Evolutionary conservation across 2,113 vertebrate species (phyloP).

Genomic region (Australoheros scitulus): DNA sequence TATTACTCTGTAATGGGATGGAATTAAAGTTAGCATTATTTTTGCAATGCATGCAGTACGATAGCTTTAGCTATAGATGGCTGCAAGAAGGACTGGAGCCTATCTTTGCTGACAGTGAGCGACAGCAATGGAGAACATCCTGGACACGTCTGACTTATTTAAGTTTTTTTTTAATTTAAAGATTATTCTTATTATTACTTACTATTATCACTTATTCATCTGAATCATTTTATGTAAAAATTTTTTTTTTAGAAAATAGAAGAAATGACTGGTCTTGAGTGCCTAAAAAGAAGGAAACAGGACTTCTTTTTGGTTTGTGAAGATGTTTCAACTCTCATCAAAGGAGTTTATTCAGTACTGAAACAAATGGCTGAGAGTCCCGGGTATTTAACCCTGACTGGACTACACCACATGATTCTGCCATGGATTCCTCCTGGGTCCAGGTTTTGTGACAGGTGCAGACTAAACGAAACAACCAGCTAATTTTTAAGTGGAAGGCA

Average conservation of each 20-base stretch:
- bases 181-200: not conserved
- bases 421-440: not conserved
- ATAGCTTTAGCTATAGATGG: not conserved
- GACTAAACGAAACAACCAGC: not conserved
- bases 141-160: not conserved
- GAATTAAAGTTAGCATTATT: not conserved
- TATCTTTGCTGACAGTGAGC: not conserved
- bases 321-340: not conserved
- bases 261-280: not conserved
- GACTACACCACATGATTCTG: not conserved
- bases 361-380: not conserved
- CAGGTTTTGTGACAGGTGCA: constrained; percentile 9
- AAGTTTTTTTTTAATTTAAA: not conserved
- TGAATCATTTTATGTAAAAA: not conserved
- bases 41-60: not conserved
- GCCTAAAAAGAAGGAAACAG: not conserved
- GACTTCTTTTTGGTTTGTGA: not conserved
- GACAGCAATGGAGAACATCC: not conserved
- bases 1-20: not conserved
- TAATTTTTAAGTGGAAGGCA: not conserved
- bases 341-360: not conserved
- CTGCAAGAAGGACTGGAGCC: not conserved
- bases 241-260: not conserved
- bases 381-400: not conserved
- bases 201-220: no score